Evolutionary conservation across 2,113 vertebrate species (phyloP), one percentile per base, ranked within the genome.

Genomic region (Enhydra lutris): DNA sequence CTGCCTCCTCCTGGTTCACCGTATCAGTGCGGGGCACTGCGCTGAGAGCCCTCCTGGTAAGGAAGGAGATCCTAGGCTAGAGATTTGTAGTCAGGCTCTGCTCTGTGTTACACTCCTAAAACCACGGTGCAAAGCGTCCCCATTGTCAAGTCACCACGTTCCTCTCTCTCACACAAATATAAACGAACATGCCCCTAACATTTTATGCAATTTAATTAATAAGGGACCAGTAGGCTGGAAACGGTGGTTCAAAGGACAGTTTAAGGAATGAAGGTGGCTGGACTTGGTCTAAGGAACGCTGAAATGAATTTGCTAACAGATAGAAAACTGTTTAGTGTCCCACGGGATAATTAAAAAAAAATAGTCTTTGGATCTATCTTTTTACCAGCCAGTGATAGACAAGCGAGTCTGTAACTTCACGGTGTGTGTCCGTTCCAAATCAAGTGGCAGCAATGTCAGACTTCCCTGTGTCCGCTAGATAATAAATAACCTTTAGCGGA

Each of bases 91-190:
- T 82, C 50, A 67, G 21, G 76, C 10, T 90, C 26, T 7, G 26
- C 47, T 45, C 34, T 5, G 67, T 26, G 79, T 12, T 13, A 15
- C 45, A 5, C 39, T 57, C 73, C 50, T 17, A 31, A 91, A 92
- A 29, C 42, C 13, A 57, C 0, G 15, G 39, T 15, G n/a, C 34
- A 34, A 2, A 0, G 10, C 34, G 6, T 4, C 21, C 4, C 0
- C 14, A 5, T 24, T 55, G 69, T 39, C 39, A 81, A 65, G 61
- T 29, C 3, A 42, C 20, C 71, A 13, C 0, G 8, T 24, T 36
- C 55, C 0, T 1, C 15, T 39, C 24, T 76, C 15, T 34, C n/a
- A 20, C 55, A 36, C 80, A 86, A 71, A 24, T 10, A 61, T 12
- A 93, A 88, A 26, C 4, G 0, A 92, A 6, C 52, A 4, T 0